Base-by-base conservation (phyloP, 2,888 invertebrate genomes). In the Cremastinae sp. region DNA sequence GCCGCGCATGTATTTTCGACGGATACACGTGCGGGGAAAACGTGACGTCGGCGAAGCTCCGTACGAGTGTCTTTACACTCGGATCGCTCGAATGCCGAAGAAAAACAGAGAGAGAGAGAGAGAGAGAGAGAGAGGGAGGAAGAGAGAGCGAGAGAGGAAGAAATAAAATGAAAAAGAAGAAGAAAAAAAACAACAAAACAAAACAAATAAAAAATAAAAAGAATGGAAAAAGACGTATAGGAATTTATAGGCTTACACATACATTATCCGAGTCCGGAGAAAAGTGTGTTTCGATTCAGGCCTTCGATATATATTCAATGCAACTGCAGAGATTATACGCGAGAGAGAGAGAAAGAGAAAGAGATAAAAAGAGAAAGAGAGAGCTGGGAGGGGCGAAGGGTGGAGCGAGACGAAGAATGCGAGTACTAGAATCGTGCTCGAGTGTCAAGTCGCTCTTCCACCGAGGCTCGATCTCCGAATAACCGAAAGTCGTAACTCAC, bases 51-150 rank as follows among this genome's bases (percentile, higher is more conserved):
- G 41, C 14, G 12, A 62, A 51, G 43, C 49, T 66, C 49, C 70
- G 49, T 56, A 56, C 61, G 62, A 64, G 56, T 41, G 43, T 77
- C 58, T 74, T 68, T 49, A 41, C 74, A 74, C 64, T 74, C 58
- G 62, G 56, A 64, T 49, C 69, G 69, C 45, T 69, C 47, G 56
- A 64, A 69, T 51, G 49, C 64, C 66, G 28, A 51, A 36, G 36
- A 47, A 36, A 16, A 47, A 34, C 14, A 12, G 34, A 5, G 45
- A 34, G 9, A 43, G 61, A 70, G 53, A 61, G 70, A 70, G 53
- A 53, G 18, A 20, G 20, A 38, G 38, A 41, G 58, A 59, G 28
- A 34, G 12, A 34, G 2, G 9, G 2, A 34, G 49, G 12, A 10
- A 28, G 28, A 3, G 28, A 28, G 28, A 28, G 28, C 2, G 28